Evolutionary conservation across 2,888 invertebrate genomes (phyloP).

Genomic region (Diplolepis rosae): DNA sequence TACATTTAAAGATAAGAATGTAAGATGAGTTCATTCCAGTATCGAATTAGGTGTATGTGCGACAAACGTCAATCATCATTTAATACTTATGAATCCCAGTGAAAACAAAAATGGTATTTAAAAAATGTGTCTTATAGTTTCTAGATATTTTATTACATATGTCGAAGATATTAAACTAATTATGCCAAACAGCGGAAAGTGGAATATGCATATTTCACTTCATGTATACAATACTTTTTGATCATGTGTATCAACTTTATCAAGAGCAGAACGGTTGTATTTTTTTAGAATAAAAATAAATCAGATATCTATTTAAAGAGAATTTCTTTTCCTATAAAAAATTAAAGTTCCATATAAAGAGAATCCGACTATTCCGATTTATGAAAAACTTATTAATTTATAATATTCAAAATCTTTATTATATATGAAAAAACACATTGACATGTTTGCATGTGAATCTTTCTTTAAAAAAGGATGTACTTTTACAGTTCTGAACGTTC

Average conservation of each 20-base stretch:
- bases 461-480: no score
- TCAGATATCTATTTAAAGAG: background rate
- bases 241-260: background rate
- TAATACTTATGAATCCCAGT: background rate
- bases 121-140: background rate
- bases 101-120: background rate
- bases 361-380: background rate
- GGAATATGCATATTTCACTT: background rate
- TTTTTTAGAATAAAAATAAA: constrained; percentile 12
- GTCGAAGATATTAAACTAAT: background rate
- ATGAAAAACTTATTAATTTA: no score
- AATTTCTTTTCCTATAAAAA: background rate
- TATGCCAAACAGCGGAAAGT: background rate
- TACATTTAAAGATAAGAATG: background rate
- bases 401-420: no score
- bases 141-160: background rate
- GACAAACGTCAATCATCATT: background rate
- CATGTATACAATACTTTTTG: no score
- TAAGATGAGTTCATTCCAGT: background rate
- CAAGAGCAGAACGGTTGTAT: background rate
- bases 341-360: background rate
- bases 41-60: background rate
- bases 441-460: no score
- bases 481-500: no score
- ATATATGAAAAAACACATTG: no score